These are phyloP conservation scores for Tragulus kanchil DNA, from an alignment of 2,113 vertebrate species.

Conservation along the genomic window DNA sequence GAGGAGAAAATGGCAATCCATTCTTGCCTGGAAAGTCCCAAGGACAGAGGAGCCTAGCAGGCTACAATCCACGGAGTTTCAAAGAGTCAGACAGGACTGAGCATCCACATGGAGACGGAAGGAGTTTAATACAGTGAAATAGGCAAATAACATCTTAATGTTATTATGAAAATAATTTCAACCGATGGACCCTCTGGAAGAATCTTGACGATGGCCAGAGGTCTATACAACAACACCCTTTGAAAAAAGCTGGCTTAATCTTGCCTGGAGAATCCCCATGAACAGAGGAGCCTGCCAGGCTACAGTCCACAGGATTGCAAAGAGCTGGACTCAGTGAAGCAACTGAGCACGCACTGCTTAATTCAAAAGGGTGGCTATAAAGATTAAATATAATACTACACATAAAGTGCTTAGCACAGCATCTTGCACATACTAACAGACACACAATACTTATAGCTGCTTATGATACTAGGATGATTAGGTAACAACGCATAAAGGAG, in stretches of 20 bases:
- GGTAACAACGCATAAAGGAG: not conserved
- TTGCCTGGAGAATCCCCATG: not conserved
- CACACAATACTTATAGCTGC: not conserved
- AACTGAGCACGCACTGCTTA: not conserved
- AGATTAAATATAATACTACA: not conserved
- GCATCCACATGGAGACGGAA: not conserved
- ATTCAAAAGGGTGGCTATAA: not conserved
- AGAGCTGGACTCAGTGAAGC: not conserved
- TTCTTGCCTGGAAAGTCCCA: not conserved
- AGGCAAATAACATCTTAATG: not conserved
- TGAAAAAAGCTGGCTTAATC: not conserved
- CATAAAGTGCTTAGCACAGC: not conserved
- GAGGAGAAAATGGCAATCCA: not conserved
- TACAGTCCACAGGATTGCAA: not conserved
- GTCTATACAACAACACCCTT: not conserved
- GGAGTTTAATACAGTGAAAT: not conserved
- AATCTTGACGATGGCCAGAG: not conserved
- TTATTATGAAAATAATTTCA: slow-evolving; percentile 8
- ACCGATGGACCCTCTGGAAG: not conserved
- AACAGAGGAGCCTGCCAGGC: not conserved
- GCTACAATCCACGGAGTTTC: not conserved
- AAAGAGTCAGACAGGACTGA: not conserved
- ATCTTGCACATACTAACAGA: not conserved
- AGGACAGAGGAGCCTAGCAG: not conserved
- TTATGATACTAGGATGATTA: not conserved